These are phyloP conservation scores for Mastomys natalensis DNA, from an alignment of 2,113 vertebrate genomes.

Conservation along the genomic window DNA sequence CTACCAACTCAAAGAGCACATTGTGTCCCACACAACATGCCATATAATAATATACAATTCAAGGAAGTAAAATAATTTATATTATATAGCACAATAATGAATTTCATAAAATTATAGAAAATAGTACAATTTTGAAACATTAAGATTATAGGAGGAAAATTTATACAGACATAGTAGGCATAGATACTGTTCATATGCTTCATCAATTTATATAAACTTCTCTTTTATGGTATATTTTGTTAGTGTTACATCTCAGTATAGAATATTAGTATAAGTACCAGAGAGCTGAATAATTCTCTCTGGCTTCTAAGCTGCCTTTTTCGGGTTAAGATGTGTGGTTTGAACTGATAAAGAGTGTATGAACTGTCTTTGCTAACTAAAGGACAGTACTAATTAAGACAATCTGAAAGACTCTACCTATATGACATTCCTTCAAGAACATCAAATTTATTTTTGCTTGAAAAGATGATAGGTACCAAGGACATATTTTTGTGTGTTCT, in stretches of 20 bases:
- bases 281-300: background rate
- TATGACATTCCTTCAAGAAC: background rate
- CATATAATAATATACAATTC: background rate
- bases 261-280: background rate
- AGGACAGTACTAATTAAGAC: background rate
- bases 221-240: background rate
- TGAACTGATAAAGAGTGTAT: background rate
- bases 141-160: background rate
- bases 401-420: background rate
- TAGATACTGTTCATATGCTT: background rate
- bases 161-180: background rate
- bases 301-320: background rate
- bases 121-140: background rate
- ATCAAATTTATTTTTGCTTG: background rate
- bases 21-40: background rate
- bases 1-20: background rate
- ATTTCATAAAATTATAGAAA: background rate
- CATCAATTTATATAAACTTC: background rate
- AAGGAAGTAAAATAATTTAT: background rate
- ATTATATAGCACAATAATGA: background rate
- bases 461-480: background rate
- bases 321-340: background rate
- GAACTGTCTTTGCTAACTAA: background rate
- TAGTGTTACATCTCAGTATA: background rate
- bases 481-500: background rate